A percentile compares a stretch with the other conserved stretches of the same genome.
These are phyloP conservation scores for Limnephilus auricula DNA, from an alignment of 2,888 invertebrate species.

Conservation along the genomic window DNA sequence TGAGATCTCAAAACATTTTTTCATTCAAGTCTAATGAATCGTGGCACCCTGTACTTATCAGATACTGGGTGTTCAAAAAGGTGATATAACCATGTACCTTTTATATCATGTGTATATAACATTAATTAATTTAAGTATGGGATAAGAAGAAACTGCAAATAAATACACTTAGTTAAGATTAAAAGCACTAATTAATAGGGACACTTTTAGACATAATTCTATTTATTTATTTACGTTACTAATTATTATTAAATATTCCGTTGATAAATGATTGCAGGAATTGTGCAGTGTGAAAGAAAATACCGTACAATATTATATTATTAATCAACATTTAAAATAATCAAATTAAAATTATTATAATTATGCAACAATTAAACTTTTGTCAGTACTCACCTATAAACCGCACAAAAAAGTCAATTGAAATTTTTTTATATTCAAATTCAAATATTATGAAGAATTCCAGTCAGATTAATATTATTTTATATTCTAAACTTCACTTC, in stretches of 20 bases:
- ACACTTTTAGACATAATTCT: not conserved
- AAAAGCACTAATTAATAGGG: not conserved
- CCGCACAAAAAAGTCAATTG: not conserved
- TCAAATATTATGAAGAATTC: too few species aligned
- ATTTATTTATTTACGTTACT: not conserved
- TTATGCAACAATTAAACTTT: not conserved
- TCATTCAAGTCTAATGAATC: constrained; percentile 49
- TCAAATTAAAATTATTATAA: not conserved
- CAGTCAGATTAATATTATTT: too few species aligned
- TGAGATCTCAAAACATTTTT: constrained; percentile 59
- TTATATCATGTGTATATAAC: constrained; percentile 49
- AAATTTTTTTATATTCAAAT: too few species aligned
- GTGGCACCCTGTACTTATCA: constrained; percentile 29
- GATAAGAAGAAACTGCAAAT: constrained; percentile 15
- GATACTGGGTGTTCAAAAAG: constrained; percentile 35
- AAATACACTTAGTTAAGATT: not conserved
- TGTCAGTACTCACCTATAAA: not conserved
- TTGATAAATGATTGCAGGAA: not conserved
- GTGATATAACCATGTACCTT: constrained; percentile 61
- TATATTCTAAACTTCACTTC: too few species aligned
- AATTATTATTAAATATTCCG: not conserved
- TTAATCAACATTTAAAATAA: not conserved
- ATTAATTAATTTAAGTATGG: constrained; percentile 5
- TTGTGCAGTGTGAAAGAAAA: not conserved
- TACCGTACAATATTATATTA: not conserved